Evolutionary conservation across 2,888 invertebrate genomes (phyloP).

Genomic region (Monoplex corrugatus): DNA sequence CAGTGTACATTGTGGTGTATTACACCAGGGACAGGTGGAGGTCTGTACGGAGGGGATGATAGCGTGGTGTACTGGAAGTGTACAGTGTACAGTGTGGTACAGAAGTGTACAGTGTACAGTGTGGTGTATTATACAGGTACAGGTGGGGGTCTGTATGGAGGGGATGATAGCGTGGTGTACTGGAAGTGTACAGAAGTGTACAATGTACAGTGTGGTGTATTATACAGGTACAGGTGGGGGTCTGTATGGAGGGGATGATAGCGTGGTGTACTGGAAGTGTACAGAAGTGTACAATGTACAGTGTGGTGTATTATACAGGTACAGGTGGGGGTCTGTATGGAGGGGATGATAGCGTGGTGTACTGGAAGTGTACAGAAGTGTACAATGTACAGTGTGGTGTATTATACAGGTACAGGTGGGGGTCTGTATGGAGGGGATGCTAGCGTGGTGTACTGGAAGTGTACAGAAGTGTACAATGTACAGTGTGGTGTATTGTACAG

Average conservation of each 20-base stretch:
- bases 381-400: too few relatives aligned
- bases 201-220: background rate
- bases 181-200: too few relatives aligned
- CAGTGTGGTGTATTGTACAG: background rate
- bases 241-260: background rate
- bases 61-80: background rate
- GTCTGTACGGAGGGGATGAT: too few relatives aligned
- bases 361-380: background rate
- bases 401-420: slow-evolving; percentile 65
- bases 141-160: too few relatives aligned
- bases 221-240: too few relatives aligned
- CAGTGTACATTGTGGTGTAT: background rate
- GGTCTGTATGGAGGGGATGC: slow-evolving; percentile 76
- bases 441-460: slow-evolving; percentile 79
- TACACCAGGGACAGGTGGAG: too few relatives aligned
- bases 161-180: too few relatives aligned
- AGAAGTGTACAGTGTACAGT: background rate
- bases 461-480: too few relatives aligned
- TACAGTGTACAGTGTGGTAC: too few relatives aligned
- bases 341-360: background rate
- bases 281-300: background rate
- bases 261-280: background rate
- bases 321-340: background rate
- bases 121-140: background rate
- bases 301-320: background rate